These are phyloP conservation scores for Dryadula phaetusa DNA, from an alignment of 2,888 invertebrate species.

Conservation along the genomic window DNA sequence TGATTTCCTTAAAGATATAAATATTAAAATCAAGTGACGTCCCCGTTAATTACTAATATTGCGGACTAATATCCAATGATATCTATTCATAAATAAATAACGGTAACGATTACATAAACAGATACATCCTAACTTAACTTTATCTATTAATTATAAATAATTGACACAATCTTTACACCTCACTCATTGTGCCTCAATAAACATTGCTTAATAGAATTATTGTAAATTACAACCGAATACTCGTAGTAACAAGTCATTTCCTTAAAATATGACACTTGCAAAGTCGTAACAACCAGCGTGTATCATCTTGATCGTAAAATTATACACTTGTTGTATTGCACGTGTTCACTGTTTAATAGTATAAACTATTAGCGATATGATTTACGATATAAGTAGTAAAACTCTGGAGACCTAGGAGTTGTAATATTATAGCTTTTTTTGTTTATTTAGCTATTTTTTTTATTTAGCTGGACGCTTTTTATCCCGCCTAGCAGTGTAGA, in stretches of 20 bases:
- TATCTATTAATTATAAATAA: background rate
- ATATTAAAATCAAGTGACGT: no score
- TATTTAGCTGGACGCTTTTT: no score
- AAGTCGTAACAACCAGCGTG: slow-evolving; percentile 20
- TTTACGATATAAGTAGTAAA: background rate
- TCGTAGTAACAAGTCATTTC: slow-evolving; percentile 21
- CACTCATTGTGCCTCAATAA: background rate
- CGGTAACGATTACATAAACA: no score
- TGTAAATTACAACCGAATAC: slow-evolving; percentile 5
- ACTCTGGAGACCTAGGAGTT: background rate
- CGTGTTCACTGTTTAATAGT: slow-evolving; percentile 2
- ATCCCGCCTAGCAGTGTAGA: no score
- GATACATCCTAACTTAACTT: no score
- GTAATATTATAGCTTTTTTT: background rate
- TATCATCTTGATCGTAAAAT: slow-evolving; percentile 25
- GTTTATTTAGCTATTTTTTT: background rate
- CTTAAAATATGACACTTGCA: slow-evolving; percentile 26
- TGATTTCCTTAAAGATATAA: no score
- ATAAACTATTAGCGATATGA: slow-evolving; percentile 12
- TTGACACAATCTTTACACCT: background rate
- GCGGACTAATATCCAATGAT: no score
- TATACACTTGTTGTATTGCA: background rate
- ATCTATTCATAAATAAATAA: no score
- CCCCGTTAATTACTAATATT: no score
- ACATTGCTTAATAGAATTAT: background rate